Base-by-base conservation (phyloP, 2,888 invertebrate genomes). In the Drosophila incognita region DNA sequence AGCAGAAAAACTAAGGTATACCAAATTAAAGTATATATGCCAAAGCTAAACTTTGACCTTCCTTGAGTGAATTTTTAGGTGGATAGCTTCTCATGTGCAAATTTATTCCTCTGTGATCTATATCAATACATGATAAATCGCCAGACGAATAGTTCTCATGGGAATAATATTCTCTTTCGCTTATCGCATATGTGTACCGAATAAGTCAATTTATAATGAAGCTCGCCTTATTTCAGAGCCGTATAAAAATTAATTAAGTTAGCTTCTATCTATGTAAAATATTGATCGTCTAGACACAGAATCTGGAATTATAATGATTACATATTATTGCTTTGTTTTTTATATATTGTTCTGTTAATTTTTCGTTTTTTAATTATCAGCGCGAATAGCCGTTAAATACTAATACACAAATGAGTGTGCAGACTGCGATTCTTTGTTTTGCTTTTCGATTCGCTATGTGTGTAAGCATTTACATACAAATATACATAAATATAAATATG, bases 391-490 rank as follows among this genome's bases (percentile, higher is more conserved):
- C 35, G 42, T 53, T 58, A 48, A 49, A 57, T 56, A 59, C 52
- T 13, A 31, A 56, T 57, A 46, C 48, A 27, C 7, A 33, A 52
- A 15, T 40, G 49, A 63, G 62, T 62, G 71, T 76, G 84, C 67
- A 69, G 69, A 69, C 67, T 73, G 60, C 29, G 40, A 51, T 76
- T 68, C 70, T 79, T 87, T 87, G 83, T 88, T 88, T 87, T 83
- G 83, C 8, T 74, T 70, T 70, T 67, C n/a, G 54, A 58, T 57
- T 82, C 49, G 49, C 61, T 38, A 58, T 69, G 66, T 57, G 62
- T 49, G 42, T 40, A 33, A 54, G 29, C 54, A 52, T 51, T 15
- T 35, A 38, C 33, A 33, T 38, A 75, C 63, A 77, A 63, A 72
- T 35, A 46, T 13, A 61, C 24, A 33, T 35, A 31, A 0, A 24